Evolutionary conservation across 1,140 invertebrate genomes (phyloP).

Genomic region (Hyles vespertilio): DNA sequence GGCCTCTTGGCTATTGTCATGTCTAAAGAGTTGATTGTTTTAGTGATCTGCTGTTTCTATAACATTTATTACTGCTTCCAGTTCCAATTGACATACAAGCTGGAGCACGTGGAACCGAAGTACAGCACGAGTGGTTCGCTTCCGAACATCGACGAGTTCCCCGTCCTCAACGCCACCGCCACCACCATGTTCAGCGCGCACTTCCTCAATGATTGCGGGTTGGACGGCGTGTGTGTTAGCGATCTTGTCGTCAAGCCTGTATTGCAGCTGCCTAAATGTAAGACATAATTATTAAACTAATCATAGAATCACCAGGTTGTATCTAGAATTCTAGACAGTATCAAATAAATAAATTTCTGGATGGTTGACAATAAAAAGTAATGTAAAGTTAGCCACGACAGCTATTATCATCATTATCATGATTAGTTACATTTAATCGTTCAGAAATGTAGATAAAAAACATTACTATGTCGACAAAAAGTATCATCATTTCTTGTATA

Average conservation of each 20-base stretch:
- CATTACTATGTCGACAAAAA: too few relatives aligned
- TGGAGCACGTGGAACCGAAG: conserved; percentile 82
- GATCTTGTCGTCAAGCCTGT: conserved; percentile 84
- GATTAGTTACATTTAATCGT: too few relatives aligned
- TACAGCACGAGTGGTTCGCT: conserved; percentile 76
- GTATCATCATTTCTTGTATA: too few relatives aligned
- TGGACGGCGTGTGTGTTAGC: conserved; percentile 92
- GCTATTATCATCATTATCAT: too few relatives aligned
- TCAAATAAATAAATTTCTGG: too few relatives aligned
- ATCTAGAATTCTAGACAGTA: too few relatives aligned
- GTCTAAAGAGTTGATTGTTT: too few relatives aligned
- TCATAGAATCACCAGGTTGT: too few relatives aligned
- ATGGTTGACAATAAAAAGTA: too few relatives aligned
- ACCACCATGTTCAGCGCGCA: conserved; percentile 87
- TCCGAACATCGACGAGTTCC: conserved; percentile 86
- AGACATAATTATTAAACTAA: conserved; percentile 12
- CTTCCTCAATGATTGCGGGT: conserved; percentile 95
- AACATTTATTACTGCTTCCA: conserved; percentile 40
- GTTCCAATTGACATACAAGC: conserved; percentile 89
- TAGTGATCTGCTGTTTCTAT: not conserved
- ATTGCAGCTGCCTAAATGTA: conserved; percentile 77
- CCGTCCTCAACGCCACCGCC: conserved; percentile 93
- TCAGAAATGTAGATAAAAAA: too few relatives aligned
- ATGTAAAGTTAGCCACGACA: too few relatives aligned
- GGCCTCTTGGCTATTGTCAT: too few relatives aligned